Evolutionary conservation across 2,888 invertebrate genomes (phyloP).

Genomic region (Conus canariensis): DNA sequence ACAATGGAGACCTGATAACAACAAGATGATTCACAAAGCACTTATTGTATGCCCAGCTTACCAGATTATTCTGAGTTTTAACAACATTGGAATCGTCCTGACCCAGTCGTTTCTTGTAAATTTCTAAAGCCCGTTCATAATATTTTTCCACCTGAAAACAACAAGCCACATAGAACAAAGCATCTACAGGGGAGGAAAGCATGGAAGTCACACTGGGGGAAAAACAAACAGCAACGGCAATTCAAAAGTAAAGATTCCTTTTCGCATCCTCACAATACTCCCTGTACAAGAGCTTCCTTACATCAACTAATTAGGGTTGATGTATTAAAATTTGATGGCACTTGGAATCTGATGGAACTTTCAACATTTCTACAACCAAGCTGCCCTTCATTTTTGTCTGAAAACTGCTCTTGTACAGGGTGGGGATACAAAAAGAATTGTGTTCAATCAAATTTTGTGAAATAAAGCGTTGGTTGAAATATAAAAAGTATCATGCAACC

Average conservation of each 20-base stretch:
- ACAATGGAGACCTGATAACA: no score
- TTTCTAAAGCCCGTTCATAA: conserved; percentile 98
- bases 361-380: no score
- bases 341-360: no score
- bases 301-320: no score
- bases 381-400: no score
- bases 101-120: conserved; percentile 97
- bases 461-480: neutral
- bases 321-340: no score
- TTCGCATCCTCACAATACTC: no score
- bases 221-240: no score
- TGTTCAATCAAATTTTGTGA: neutral
- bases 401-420: neutral
- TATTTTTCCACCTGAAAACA: conserved; percentile 82
- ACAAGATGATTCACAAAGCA: neutral
- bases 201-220: neutral
- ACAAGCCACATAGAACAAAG: conserved; percentile 12
- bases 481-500: neutral
- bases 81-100: conserved; percentile 95
- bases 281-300: no score
- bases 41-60: conserved; percentile 58
- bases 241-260: no score
- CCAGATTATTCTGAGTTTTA: conserved; percentile 98
- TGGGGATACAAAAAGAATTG: neutral
- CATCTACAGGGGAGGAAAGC: neutral